Evolutionary conservation across 1,140 invertebrate species (phyloP), one percentile per base, ranked within the genome.

Genomic region (Ephestia elutella): DNA sequence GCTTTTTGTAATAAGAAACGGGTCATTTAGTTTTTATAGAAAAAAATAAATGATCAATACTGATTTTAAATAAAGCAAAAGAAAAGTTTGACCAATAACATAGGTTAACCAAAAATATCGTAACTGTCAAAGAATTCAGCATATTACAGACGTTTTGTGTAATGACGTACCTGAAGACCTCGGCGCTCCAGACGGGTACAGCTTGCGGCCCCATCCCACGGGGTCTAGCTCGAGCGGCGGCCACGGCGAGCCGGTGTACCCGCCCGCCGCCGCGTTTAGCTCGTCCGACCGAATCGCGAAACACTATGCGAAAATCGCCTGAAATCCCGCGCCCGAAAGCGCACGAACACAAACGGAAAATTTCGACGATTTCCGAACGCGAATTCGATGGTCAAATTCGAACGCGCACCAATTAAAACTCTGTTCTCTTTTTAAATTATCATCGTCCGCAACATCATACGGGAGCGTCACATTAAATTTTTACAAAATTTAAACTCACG

Each of bases 281-380:
- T 93, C 92, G 91, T 93, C 92, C 87, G 92, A 93, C 90, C 92
- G 92, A 92, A 92, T 92, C 87, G 90, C 92, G 92, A 89, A 74
- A 70, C 68, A 73, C 78, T 66, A 73, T 63, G 68, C 75, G 71
- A 53, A 53, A 44, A 15, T 44, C 71, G 68, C 69, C 71, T 65
- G 67, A 70, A 65, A 54, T 55, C 66, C 68, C 61, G 73, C 81
- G 75, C 75, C 75, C 78, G 79, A 77, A 50, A 75, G 73, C 76
- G 73, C 75, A 69, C 80, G 80, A 79, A 78, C 79, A 73, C 79
- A 54, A 76, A 66, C 79, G 78, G 72, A 78, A 69, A 74, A 65
- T 62, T 58, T 78, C 80, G 77, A 80, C 67, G 53, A 25, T 44
- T 44, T 15, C 38, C 38, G 38, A 44, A 44, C 38, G n/a, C 13